Evolutionary conservation across 1,140 invertebrate genomes (phyloP), one percentile per base, ranked within the genome.

Genomic region (Archegozetes longisetosus): DNA sequence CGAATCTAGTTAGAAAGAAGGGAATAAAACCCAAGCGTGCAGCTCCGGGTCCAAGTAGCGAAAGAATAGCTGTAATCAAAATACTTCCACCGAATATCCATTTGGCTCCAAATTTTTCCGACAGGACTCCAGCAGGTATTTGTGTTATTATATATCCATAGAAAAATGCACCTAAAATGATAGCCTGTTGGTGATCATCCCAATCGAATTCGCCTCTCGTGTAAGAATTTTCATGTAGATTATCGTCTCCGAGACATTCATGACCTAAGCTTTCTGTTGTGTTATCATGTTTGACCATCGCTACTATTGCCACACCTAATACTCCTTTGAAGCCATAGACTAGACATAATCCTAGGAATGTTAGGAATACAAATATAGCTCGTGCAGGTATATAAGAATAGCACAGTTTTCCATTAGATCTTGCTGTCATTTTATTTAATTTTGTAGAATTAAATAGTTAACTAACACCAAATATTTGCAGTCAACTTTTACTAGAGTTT

Each of bases 111-210:
- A 83, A 78, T 27, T 81, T 69, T 71, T 88, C 86, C 0, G 85
- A 82, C 47, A 88, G 71, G 57, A 82, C 75, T 1, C 83, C 87
- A 28, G 85, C 85, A 0, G 88, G 86, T 50, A 91, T 75, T 72
- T 92, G 83, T 0, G 84, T 84, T 0, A 86, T 72, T 48, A 88
- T 78, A 67, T 89, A 90, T 3, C 87, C 86, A 80, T 84, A 86
- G 69, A 90, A 90, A 69, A 89, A 90, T 14, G 84, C 80, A 28
- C 82, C 82, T 48, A 90, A 74, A 61, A 91, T 84, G 58, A 87
- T 71, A 54, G 55, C 58, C 32, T 67, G 62, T 1, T 54, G 52
- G n/a, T 58, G 46, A 2, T 62, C 48, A 12, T 66, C 52, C 66
- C 66, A 67, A 50, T 66, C 32, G 27, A 58, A 64, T 47, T 55